Percentiles rank a stretch among this genome's conserved stretches.
Conservation (phyloP, 2,888 invertebrate species). For the Mantis religiosa region DNA sequence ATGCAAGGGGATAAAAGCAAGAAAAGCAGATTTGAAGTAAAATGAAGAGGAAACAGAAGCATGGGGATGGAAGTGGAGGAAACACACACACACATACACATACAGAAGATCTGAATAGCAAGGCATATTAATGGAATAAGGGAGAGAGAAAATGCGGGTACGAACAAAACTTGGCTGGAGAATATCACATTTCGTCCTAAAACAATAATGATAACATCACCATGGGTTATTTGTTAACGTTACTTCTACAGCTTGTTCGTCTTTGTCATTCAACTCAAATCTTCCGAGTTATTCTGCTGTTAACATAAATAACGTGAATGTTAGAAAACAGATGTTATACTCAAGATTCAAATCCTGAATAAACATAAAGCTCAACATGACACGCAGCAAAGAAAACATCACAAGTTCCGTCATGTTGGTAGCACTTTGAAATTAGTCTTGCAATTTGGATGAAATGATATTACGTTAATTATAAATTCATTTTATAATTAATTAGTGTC, state of each 20-base stretch:
- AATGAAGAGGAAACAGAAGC: not conserved
- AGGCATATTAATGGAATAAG: not conserved
- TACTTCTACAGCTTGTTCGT: not conserved
- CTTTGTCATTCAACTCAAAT: not conserved
- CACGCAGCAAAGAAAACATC: no score
- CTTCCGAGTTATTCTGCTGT: not conserved
- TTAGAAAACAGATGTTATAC: not conserved
- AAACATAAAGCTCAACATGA: not conserved
- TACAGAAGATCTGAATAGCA: not conserved
- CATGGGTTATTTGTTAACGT: not conserved
- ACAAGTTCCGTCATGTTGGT: no score
- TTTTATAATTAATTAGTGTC: no score
- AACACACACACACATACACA: not conserved
- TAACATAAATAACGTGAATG: not conserved
- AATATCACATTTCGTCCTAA: not conserved
- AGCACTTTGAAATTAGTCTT: no score
- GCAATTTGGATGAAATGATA: no score
- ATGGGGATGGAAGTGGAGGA: not conserved
- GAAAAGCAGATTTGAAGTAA: not conserved
- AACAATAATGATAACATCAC: not conserved
- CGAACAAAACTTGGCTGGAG: not conserved
- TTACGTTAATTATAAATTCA: no score
- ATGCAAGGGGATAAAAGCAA: not conserved
- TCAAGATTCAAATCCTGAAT: not conserved
- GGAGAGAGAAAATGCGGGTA: not conserved